A percentile compares a stretch with the other conserved stretches of the same genome.
phyloP scores from a whole-genome alignment of 2,888 invertebrate species.

The Eupsilia transversa region DNA sequence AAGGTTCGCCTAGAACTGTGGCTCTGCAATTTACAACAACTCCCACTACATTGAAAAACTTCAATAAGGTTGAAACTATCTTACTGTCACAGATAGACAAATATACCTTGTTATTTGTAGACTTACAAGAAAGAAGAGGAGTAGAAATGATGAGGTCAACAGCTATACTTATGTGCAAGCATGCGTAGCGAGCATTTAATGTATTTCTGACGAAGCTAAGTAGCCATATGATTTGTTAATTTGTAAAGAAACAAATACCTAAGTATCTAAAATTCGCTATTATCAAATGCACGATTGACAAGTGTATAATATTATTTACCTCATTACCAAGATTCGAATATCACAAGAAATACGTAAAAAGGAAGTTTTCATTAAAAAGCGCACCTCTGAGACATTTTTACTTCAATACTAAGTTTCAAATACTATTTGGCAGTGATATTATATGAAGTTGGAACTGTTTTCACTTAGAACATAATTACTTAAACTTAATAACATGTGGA shows the following conservation, averaged over 20 bases:
- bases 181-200: neutral
- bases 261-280: neutral
- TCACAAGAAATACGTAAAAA: slow-evolving; percentile 4
- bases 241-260: neutral
- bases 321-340: neutral
- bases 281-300: neutral
- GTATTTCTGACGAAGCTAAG: too few species aligned
- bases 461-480: slow-evolving; percentile 33
- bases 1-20: neutral
- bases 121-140: neutral
- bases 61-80: neutral
- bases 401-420: slow-evolving; percentile 39
- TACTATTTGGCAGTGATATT: slow-evolving; percentile 18
- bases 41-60: neutral
- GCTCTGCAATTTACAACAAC: neutral
- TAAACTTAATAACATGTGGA: slow-evolving; percentile 39
- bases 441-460: slow-evolving; percentile 36
- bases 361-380: slow-evolving; percentile 11
- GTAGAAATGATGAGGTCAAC: neutral
- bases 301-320: too few species aligned
- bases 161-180: neutral
- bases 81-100: neutral
- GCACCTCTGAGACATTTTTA: slow-evolving; percentile 20
- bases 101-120: neutral
- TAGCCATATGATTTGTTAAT: neutral